These are phyloP conservation scores for Lasiurus borealis DNA, from an alignment of 2,113 vertebrate genomes.

Conservation along the genomic window DNA sequence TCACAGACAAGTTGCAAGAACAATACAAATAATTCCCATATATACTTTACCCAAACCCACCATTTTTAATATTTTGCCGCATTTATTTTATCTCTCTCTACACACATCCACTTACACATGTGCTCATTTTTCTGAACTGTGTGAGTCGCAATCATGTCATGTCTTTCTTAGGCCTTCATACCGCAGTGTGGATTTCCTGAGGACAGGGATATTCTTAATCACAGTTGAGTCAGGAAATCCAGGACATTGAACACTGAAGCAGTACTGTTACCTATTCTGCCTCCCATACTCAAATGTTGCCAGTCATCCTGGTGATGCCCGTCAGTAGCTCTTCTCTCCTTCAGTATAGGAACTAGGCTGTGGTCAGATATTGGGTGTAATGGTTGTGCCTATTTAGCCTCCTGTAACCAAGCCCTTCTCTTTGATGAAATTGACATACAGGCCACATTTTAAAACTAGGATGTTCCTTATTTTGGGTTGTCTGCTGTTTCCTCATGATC, in stretches of 20 bases:
- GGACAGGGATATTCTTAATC: not conserved
- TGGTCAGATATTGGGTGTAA: not conserved
- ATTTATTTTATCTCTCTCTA: not conserved
- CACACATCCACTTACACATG: not conserved
- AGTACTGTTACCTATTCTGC: not conserved
- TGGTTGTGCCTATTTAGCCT: not conserved
- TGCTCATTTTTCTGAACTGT: constrained; percentile 20
- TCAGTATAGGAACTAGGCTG: not conserved
- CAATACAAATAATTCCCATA: not conserved
- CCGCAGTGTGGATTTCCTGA: not conserved
- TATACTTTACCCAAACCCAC: not conserved
- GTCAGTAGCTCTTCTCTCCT: not conserved
- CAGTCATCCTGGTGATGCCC: not conserved
- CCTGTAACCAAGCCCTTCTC: not conserved
- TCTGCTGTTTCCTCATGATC: not conserved
- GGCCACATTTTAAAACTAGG: not conserved
- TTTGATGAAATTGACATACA: not conserved
- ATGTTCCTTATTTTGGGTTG: not conserved
- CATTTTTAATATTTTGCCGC: not conserved
- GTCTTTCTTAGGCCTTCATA: not conserved
- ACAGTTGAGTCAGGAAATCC: not conserved
- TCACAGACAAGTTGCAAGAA: not conserved
- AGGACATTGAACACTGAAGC: not conserved
- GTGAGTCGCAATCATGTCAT: not conserved
- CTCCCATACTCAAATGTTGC: not conserved